Percentiles rank a stretch among this genome's conserved stretches.
Evolutionary conservation across 2,113 vertebrate species (phyloP).

Genomic region (Oxyura jamaicensis): DNA sequence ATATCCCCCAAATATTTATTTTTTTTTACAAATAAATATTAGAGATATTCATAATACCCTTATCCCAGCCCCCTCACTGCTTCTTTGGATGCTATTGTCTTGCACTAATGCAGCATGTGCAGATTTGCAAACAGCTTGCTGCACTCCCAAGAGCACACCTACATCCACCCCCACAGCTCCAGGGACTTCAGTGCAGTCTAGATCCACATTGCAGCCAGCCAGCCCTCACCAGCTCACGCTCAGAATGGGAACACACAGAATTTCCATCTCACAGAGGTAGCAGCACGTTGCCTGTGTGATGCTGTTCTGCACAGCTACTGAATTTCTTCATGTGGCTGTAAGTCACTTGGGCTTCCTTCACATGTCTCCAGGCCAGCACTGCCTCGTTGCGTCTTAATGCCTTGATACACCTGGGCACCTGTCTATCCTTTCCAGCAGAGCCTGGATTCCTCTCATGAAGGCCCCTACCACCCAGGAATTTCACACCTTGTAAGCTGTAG

Average conservation of each 20-base stretch:
- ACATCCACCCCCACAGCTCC: fast-evolving
- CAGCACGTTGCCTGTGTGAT: fast-evolving
- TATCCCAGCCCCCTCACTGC: too few species aligned
- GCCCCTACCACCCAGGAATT: neutral
- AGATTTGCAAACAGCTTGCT: neutral
- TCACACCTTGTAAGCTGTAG: conserved; percentile 12
- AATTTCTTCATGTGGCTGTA: neutral
- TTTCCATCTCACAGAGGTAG: too few species aligned
- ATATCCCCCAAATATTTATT: fast-evolving
- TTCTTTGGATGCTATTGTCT: fast-evolving
- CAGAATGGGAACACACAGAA: fast-evolving
- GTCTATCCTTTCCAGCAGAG: neutral
- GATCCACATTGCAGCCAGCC: too few species aligned
- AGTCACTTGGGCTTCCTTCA: neutral
- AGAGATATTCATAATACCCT: neutral
- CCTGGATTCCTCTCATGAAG: neutral
- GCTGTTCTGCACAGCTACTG: neutral
- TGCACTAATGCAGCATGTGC: neutral
- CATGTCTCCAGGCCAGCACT: fast-evolving
- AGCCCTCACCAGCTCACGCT: fast-evolving
- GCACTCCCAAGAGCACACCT: neutral
- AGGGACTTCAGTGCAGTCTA: neutral
- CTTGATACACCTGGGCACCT: neutral
- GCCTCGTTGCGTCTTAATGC: neutral
- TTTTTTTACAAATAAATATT: neutral